Evolutionary conservation across 1,140 invertebrate genomes (phyloP).

Genomic region (Aphelinus atriplicis): DNA sequence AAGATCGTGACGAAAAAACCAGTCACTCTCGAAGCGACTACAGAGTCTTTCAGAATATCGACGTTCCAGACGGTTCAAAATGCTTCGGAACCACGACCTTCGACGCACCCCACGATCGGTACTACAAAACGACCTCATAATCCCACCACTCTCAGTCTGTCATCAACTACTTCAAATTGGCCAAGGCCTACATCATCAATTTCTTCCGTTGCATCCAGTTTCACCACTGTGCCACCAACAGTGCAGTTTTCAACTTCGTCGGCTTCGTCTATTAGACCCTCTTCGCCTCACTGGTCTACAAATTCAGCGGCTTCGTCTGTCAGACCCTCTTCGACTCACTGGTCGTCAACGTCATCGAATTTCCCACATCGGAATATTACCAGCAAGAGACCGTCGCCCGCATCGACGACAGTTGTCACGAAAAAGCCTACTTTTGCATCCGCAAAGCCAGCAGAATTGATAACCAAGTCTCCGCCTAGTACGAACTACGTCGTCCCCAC

Average conservation of each 20-base stretch:
- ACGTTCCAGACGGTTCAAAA: conserved; percentile 61
- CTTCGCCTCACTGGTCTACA: background rate
- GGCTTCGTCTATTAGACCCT: background rate
- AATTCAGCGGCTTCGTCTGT: too few species aligned
- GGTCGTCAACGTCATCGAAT: too few species aligned
- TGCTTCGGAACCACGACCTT: conserved; percentile 38
- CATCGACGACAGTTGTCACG: background rate
- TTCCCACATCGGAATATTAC: too few species aligned
- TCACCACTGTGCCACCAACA: background rate
- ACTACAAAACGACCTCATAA: conserved; percentile 22
- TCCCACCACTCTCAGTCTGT: background rate
- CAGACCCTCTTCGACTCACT: too few species aligned
- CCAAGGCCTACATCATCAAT: conserved; percentile 36
- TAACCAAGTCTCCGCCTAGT: too few species aligned
- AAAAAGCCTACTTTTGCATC: background rate
- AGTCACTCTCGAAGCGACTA: conserved; percentile 47
- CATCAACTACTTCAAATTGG: conserved; percentile 26
- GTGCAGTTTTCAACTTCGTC: background rate
- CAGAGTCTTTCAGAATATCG: conserved; percentile 53
- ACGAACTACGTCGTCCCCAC: background rate
- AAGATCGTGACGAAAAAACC: conserved; percentile 46
- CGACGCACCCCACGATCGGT: background rate
- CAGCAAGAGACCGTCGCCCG: conserved; percentile 4
- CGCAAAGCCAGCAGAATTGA: background rate
- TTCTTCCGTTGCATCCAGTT: background rate